phyloP scores from a whole-genome alignment of 2,797 vertebrate genomes.

The Danio kyathit region DNA sequence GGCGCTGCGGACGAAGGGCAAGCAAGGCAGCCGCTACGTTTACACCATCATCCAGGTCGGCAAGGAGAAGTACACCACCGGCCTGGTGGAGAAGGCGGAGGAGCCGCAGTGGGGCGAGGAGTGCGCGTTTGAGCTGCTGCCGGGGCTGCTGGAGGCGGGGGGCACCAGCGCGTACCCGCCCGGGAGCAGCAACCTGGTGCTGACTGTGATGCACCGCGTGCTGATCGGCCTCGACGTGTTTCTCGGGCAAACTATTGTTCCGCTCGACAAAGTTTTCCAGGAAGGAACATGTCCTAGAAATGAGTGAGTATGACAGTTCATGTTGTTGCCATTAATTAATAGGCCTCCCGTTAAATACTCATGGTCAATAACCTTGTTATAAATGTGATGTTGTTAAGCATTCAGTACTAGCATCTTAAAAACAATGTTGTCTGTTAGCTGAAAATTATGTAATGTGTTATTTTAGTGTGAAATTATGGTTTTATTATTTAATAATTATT shows the following conservation, averaged over 20 bases:
- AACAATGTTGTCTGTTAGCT: too few relatives aligned
- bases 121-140: conserved; percentile 90
- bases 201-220: conserved; percentile 94
- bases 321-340: conserved; percentile 4
- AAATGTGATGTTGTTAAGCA: too few relatives aligned
- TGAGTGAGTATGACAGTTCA: conserved; percentile 79
- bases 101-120: conserved; percentile 91
- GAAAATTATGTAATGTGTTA: too few relatives aligned
- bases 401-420: too few relatives aligned
- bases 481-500: too few relatives aligned
- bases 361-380: too few relatives aligned
- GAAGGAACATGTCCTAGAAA: conserved; percentile 83
- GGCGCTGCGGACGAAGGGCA: conserved; percentile 90
- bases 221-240: conserved; percentile 94
- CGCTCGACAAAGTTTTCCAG: conserved; percentile 83
- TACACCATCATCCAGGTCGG: conserved; percentile 94
- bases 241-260: conserved; percentile 86
- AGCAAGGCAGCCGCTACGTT: conserved; percentile 91
- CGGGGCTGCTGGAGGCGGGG: conserved; percentile 85
- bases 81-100: conserved; percentile 89
- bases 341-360: background rate
- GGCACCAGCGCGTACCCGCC: conserved; percentile 75
- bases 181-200: conserved; percentile 82
- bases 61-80: conserved; percentile 93
- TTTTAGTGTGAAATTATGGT: too few relatives aligned